Evolutionary conservation across 2,797 vertebrate genomes (phyloP).

Genomic region (Onychomys leucogaster): DNA sequence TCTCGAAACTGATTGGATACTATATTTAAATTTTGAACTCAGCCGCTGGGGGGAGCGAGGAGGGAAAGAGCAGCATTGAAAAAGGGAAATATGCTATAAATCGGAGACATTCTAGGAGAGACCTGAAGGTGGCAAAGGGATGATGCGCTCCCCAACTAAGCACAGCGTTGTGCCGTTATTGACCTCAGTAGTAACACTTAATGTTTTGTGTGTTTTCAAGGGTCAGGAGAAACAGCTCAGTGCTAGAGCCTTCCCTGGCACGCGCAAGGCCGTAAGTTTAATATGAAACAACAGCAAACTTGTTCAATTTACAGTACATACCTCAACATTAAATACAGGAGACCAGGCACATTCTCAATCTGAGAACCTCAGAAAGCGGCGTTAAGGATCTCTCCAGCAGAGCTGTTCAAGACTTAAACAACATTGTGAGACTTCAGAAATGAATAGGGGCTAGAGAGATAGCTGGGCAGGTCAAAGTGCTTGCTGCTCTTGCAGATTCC

Average conservation of each 20-base stretch:
- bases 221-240: not conserved
- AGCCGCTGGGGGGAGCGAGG: not conserved
- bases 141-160: not conserved
- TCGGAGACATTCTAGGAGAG: not conserved
- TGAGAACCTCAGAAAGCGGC: not conserved
- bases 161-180: not conserved
- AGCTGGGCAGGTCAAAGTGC: not conserved
- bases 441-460: not conserved
- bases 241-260: not conserved
- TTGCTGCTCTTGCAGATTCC: not conserved
- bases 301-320: not conserved
- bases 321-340: not conserved
- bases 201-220: not conserved
- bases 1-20: slow-evolving; percentile 17
- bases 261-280: not conserved
- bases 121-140: not conserved
- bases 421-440: not conserved
- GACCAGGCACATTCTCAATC: not conserved
- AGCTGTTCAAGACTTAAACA: not conserved
- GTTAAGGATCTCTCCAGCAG: not conserved
- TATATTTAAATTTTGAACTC: not conserved
- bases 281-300: not conserved
- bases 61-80: not conserved
- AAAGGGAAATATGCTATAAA: not conserved
- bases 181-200: not conserved